Evolutionary conservation across 2,113 vertebrate genomes (phyloP).

Genomic region (Paratilapia polleni): DNA sequence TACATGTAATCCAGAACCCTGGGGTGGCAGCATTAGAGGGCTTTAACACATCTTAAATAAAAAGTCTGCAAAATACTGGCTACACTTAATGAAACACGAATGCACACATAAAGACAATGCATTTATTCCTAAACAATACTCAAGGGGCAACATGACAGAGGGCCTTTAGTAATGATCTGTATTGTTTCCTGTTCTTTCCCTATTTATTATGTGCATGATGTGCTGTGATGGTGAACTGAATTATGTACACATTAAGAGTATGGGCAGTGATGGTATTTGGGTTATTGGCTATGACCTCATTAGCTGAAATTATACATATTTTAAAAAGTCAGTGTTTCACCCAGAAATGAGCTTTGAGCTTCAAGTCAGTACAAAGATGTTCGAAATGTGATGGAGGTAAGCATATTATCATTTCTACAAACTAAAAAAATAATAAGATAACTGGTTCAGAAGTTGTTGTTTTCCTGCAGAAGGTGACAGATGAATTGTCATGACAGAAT

Average conservation of each 20-base stretch:
- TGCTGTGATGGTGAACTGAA: background rate
- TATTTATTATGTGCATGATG: background rate
- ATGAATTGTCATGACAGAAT: background rate
- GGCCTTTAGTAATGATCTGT: background rate
- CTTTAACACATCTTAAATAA: conserved; percentile 7
- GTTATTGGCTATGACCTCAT: background rate
- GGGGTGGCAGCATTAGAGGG: conserved; percentile 17
- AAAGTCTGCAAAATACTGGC: background rate
- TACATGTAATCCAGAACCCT: conserved; percentile 33
- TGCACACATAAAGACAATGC: background rate
- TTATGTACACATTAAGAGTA: background rate
- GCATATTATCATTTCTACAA: too few relatives aligned
- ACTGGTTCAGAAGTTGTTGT: background rate
- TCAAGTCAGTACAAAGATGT: background rate
- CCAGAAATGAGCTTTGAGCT: background rate
- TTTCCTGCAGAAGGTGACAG: background rate
- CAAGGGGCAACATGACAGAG: background rate
- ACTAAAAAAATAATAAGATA: too few relatives aligned
- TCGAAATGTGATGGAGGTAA: background rate
- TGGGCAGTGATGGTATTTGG: background rate
- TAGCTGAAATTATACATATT: too few relatives aligned
- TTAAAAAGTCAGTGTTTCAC: too few relatives aligned
- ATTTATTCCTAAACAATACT: background rate
- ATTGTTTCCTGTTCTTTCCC: background rate
- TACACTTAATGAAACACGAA: conserved; percentile 5